phyloP scores from a whole-genome alignment of 1,140 invertebrate species.

The Neodiprion fabricii region DNA sequence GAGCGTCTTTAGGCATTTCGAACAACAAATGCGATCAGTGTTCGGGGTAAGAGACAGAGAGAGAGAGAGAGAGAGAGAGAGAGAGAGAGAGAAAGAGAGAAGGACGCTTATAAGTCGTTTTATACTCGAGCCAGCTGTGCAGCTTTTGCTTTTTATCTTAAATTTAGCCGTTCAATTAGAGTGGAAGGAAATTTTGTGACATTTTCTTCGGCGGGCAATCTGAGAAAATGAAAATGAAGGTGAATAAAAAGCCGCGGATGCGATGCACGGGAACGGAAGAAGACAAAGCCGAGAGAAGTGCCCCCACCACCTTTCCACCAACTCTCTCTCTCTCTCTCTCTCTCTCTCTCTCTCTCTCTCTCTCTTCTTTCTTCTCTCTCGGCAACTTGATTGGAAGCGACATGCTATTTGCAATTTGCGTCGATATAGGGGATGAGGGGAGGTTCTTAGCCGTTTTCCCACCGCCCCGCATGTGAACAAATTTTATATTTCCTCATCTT shows the following conservation, averaged over 20 bases:
- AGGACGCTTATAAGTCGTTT: conserved; percentile 23
- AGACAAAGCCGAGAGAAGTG: conserved; percentile 23
- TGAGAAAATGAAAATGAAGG: conserved; percentile 1
- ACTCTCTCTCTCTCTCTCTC: background rate
- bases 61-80: conserved; percentile 26
- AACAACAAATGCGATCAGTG: background rate
- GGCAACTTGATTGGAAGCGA: conserved; percentile 49
- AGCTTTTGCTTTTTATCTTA: no score
- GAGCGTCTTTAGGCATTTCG: no score
- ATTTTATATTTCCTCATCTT: no score
- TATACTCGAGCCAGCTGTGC: background rate
- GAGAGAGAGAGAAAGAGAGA: conserved; percentile 26
- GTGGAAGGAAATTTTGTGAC: no score
- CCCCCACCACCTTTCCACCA: background rate
- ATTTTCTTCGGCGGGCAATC: background rate
- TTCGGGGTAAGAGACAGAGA: background rate
- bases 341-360: conserved; percentile 1
- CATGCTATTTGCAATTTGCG: conserved; percentile 50
- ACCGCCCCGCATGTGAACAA: no score
- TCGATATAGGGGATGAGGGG: conserved; percentile 17
- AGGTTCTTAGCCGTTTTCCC: background rate
- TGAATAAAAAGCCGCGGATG: background rate
- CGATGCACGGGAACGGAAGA: conserved; percentile 26
- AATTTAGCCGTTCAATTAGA: no score
- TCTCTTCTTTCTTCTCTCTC: background rate